Evolutionary conservation across 2,113 vertebrate genomes (phyloP).

Genomic region (Mionectes macconnelli): DNA sequence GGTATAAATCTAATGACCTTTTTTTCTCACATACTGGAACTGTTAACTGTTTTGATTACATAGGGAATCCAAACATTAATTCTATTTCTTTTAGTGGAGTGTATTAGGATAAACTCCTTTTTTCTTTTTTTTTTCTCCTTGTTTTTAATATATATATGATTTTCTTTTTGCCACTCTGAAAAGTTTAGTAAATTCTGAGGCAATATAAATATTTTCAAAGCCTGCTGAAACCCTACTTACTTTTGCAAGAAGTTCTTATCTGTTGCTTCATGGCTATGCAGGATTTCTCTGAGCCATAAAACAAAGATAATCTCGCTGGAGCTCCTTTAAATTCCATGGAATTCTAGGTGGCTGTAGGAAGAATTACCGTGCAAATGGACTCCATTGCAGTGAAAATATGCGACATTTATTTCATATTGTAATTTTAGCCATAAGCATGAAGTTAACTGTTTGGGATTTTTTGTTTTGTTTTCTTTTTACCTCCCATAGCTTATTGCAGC

Average conservation of each 20-base stretch:
- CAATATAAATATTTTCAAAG: background rate
- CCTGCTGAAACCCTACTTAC: background rate
- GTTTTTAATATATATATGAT: background rate
- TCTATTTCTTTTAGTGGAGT: background rate
- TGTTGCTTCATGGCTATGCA: background rate
- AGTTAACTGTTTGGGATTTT: background rate
- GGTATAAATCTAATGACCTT: background rate
- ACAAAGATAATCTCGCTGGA: background rate
- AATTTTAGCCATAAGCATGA: background rate
- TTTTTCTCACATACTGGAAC: background rate
- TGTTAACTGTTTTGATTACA: background rate
- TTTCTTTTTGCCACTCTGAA: background rate
- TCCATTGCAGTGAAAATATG: background rate
- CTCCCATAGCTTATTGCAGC: background rate
- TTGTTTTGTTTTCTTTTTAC: background rate
- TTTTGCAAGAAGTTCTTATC: background rate
- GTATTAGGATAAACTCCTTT: background rate
- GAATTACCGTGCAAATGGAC: background rate
- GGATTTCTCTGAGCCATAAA: background rate
- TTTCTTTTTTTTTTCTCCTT: fast-evolving
- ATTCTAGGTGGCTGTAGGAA: background rate
- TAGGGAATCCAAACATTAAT: background rate
- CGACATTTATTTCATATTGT: background rate
- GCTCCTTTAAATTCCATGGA: background rate
- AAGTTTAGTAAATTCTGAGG: background rate